Base-by-base conservation (phyloP, 2,113 vertebrate species). In the Donacobius atricapilla region DNA sequence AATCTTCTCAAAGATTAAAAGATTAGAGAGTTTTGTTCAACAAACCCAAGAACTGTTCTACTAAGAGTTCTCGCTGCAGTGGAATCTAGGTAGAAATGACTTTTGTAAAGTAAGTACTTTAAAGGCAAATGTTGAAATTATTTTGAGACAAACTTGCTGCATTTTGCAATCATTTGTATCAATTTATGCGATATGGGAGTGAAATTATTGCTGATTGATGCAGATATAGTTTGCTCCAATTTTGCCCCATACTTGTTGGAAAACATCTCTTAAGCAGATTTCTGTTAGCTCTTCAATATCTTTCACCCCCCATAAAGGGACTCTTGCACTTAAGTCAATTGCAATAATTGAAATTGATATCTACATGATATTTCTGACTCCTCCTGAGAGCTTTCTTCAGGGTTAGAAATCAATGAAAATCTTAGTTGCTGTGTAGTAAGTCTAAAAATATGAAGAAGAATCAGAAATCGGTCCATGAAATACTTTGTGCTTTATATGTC, bases 1-100 rank as follows among this genome's bases (percentile, higher is more conserved):
- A 94, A 95, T 95, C 90, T 94, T 40, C 92, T 94, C 47, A 68
- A 69, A 83, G 95, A 96, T 96, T 96, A 96, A 95, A 92, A 90
- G 92, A 95, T 96, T 96, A 96, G 84, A 50, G 78, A 72, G 24
- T 47, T 94, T 81, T 53, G n/a, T 85, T 91, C 48, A 90, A 71
- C 53, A 88, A 96, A 89, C 50, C 72, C n/a, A 58, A 27, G 64
- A 90, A 54, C 57, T 80, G 39, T 92, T 93, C 57, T 79, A 54
- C 27, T 1, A 4, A 53, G 56, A 51, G n/a, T 76, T 90, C 47
- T 50, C 56, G 15, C 40, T 86, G 28, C n/a, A 51, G 33, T 78
- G 88, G 60, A 83, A 51, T 88, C 35, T 63, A 1, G 7, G 24
- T 56, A 30, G 75, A 75, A 83, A 53, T 75, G 2, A 73, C 39